phyloP scores from a whole-genome alignment of 2,797 vertebrate genomes.

The Dallia pectoralis region DNA sequence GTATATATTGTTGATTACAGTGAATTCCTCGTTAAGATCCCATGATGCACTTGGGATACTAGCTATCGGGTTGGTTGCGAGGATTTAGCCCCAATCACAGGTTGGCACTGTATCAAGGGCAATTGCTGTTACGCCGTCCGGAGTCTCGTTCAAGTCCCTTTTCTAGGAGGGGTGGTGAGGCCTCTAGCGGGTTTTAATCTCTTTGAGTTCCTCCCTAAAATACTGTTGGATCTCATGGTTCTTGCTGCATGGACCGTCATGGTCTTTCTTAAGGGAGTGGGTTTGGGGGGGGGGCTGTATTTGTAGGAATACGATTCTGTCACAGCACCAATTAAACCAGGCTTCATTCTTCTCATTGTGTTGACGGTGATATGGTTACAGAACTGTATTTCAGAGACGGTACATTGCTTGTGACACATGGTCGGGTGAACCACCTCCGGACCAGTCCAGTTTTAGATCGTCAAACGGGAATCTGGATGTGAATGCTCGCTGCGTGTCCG shows the following conservation, averaged over 20 bases:
- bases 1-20: constrained; percentile 42
- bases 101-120: constrained; percentile 39
- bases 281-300: not conserved
- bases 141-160: constrained; percentile 8
- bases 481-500: not conserved
- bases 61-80: constrained; percentile 47
- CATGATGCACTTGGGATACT: constrained; percentile 43
- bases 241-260: not conserved
- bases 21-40: constrained; percentile 61
- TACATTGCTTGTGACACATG: constrained; percentile 7
- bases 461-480: not conserved
- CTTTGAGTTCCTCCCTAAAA: not conserved
- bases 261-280: not conserved
- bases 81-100: constrained; percentile 46
- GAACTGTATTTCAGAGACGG: not conserved
- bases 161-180: constrained; percentile 5
- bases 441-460: not conserved
- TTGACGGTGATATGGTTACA: constrained; percentile 4
- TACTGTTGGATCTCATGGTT: not conserved
- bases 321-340: not conserved
- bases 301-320: not conserved
- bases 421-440: not conserved
- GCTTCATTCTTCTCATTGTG: not conserved
- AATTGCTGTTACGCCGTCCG: constrained; percentile 29
- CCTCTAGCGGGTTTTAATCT: constrained; percentile 19